These are phyloP conservation scores for Papilio xuthus DNA, from an alignment of 1,140 invertebrate genomes.

Conservation along the genomic window DNA sequence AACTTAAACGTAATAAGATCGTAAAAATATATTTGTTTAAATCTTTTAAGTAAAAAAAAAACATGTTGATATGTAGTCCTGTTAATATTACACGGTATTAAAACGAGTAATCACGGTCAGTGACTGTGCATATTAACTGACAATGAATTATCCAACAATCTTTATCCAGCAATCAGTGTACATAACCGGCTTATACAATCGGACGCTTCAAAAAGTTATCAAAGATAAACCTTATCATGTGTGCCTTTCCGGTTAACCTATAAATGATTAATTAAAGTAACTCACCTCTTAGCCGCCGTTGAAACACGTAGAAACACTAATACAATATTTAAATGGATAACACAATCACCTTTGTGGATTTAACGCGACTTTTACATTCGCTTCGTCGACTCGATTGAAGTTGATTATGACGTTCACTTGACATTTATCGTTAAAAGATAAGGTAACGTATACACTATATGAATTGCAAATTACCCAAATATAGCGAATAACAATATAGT, in stretches of 20 bases:
- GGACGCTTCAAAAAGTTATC: background rate
- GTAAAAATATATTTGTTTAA: too few relatives aligned
- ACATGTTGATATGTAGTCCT: background rate
- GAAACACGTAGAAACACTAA: constrained; percentile 5
- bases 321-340: constrained; percentile 9
- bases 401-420: constrained; percentile 1
- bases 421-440: constrained; percentile 10
- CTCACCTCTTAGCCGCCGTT: constrained; percentile 6
- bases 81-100: background rate
- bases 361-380: constrained; percentile 9
- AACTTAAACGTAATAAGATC: too few relatives aligned
- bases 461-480: background rate
- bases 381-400: constrained; percentile 2
- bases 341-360: constrained; percentile 1
- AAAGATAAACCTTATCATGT: constrained; percentile 35
- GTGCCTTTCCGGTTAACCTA: constrained; percentile 28
- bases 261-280: constrained; percentile 1
- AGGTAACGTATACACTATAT: background rate
- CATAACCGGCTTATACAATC: constrained; percentile 37
- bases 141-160: constrained; percentile 31
- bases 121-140: constrained; percentile 35
- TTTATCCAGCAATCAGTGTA: constrained; percentile 31
- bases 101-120: constrained; percentile 12
- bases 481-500: background rate
- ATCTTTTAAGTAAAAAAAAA: too few relatives aligned